Evolutionary conservation across 2,113 vertebrate species (phyloP).

Genomic region (Eurypyga helias): DNA sequence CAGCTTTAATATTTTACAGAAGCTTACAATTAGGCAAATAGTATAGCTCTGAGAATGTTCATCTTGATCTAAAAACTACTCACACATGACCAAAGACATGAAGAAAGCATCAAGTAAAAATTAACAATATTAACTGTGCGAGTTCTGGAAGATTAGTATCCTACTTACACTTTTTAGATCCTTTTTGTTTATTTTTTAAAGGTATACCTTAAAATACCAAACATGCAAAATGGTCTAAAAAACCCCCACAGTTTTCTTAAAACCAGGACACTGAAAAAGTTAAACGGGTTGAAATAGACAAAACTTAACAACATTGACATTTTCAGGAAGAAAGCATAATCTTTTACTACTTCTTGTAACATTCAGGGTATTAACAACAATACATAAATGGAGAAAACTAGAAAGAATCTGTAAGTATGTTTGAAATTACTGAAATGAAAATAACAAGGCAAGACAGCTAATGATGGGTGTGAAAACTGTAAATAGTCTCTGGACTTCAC

Average conservation of each 20-base stretch:
- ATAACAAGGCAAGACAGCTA: conserved; percentile 56
- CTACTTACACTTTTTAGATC: neutral
- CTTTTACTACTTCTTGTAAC: neutral
- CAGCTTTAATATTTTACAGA: neutral
- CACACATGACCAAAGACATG: neutral
- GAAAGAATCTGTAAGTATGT: neutral
- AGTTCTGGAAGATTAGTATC: neutral
- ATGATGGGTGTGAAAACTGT: conserved; percentile 61
- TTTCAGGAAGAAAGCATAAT: neutral
- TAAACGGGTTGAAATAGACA: neutral
- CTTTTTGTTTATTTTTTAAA: neutral
- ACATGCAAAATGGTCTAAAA: neutral
- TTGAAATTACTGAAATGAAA: conserved; percentile 44
- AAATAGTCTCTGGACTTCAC: conserved; percentile 17
- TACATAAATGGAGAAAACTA: neutral
- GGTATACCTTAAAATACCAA: neutral
- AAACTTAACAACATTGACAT: neutral
- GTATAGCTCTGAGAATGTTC: neutral
- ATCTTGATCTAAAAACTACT: neutral
- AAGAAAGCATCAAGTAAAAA: neutral
- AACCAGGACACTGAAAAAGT: neutral
- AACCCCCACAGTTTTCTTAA: neutral
- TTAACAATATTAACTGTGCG: neutral
- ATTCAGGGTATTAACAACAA: neutral
- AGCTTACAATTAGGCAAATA: neutral